Conservation (phyloP, 53 echinoderm and acorn worm species). For the Temnopleurus reevesii region DNA sequence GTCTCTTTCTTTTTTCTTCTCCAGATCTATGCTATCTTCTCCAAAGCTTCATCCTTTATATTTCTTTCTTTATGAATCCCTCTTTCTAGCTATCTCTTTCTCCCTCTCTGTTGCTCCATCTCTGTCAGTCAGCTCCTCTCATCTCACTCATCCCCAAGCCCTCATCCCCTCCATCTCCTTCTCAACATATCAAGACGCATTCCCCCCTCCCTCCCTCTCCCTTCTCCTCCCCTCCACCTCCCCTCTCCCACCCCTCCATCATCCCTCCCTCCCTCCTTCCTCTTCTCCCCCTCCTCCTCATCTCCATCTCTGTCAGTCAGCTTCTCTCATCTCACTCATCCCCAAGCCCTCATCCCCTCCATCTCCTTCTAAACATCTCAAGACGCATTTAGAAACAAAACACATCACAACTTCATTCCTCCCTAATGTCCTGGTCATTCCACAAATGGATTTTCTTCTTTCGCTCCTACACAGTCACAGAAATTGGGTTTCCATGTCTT, state of each 20-base stretch:
- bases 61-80: background rate
- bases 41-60: background rate
- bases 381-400: constrained; percentile 52
- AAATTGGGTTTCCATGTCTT: background rate
- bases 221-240: background rate
- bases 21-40: background rate
- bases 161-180: background rate
- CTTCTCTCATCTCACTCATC: background rate
- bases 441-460: constrained; percentile 28
- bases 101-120: background rate
- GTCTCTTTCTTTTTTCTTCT: background rate
- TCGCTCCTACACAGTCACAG: background rate
- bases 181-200: too few relatives aligned
- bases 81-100: background rate
- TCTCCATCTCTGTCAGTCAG: background rate
- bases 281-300: background rate
- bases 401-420: constrained; percentile 42
- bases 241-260: background rate
- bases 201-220: background rate
- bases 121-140: background rate
- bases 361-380: background rate
- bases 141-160: background rate
- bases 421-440: constrained; percentile 42
- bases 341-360: background rate
- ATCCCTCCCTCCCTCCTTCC: background rate